These are phyloP conservation scores for Tigriopus californicus DNA, from an alignment of 2,888 invertebrate species.

Conservation along the genomic window DNA sequence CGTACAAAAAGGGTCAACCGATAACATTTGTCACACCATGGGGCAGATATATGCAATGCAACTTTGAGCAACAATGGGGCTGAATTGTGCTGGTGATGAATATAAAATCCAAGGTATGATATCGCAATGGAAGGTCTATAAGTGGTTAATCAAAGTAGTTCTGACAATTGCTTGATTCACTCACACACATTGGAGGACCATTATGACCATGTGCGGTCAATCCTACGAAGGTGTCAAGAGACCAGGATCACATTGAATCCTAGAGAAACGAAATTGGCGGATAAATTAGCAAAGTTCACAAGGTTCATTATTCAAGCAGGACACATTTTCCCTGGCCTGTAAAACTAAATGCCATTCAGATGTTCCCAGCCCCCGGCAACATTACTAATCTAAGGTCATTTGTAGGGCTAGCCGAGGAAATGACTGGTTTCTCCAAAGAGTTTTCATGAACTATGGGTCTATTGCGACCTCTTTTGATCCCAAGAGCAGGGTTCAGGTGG, in stretches of 20 bases:
- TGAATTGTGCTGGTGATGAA: too few species aligned
- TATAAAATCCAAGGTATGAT: too few species aligned
- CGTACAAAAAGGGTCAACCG: too few species aligned
- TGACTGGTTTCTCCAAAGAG: background rate
- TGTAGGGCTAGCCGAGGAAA: background rate
- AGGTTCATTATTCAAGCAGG: background rate
- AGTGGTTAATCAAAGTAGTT: too few species aligned
- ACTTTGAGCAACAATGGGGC: background rate
- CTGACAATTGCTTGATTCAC: too few species aligned
- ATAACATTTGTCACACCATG: background rate
- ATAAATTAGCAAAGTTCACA: background rate
- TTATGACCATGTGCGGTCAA: too few species aligned
- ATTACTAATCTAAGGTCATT: background rate
- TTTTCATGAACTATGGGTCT: background rate
- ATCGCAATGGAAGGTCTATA: too few species aligned
- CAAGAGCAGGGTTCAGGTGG: background rate
- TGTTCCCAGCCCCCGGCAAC: background rate
- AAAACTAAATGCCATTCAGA: background rate
- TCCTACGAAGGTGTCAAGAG: too few species aligned
- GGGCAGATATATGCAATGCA: background rate
- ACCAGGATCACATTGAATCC: too few species aligned
- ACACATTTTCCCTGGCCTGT: background rate
- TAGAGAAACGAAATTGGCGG: too few species aligned
- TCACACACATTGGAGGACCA: too few species aligned
- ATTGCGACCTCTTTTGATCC: too few species aligned